Evolutionary conservation across 37 sponge, comb jelly and placozoan genomes (phyloP), one percentile per base, ranked within the genome.

Genomic region (Cladorhizidae sp.): DNA sequence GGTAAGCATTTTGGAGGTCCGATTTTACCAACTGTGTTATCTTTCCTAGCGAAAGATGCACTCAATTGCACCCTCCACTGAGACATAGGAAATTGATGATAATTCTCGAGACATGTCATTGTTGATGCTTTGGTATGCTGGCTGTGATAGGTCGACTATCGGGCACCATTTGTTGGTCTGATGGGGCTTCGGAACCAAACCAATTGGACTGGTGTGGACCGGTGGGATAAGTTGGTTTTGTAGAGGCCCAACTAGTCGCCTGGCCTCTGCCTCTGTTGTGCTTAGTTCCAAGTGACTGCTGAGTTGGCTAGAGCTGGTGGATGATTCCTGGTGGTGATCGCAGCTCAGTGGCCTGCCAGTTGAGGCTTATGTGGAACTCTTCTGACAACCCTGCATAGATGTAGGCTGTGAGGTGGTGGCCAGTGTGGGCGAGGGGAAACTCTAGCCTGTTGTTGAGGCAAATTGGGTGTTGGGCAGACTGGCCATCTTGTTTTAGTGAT

Each of bases 61-160:
- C 32, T 8, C 73, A 73, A 28, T 81, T 72, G 82, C 72, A 57
- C 7, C 58, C 73, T n/a, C 6, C 18, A 7, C 72, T 31, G 3
- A 72, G 28, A 62, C 32, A 76, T 35, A 39, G 3, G 5, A 8
- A 3, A 5, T 29, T 59, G 21, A 21, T 57, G 18, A 35, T 62
- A 59, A 57, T 76, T 38, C 8, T 78, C 64, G 5, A 78, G 67
- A 43, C 79, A 64, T 31, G n/a, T n/a, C n/a, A n/a, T n/a, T n/a
- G n/a, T n/a, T n/a, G n/a, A n/a, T n/a, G n/a, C n/a, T n/a, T n/a
- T 51, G 59, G 39, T 33, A 15, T 15, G 11, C 15, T 22, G 81
- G 81, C 3, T 29, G 17, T 40, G 81, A 69, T 23, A 80, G 72
- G 38, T 80, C 72, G 3, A 12, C 29, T 33, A 80, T 80, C 71